Evolutionary conservation across 2,797 vertebrate species (phyloP).

Genomic region (Lacerta agilis): DNA sequence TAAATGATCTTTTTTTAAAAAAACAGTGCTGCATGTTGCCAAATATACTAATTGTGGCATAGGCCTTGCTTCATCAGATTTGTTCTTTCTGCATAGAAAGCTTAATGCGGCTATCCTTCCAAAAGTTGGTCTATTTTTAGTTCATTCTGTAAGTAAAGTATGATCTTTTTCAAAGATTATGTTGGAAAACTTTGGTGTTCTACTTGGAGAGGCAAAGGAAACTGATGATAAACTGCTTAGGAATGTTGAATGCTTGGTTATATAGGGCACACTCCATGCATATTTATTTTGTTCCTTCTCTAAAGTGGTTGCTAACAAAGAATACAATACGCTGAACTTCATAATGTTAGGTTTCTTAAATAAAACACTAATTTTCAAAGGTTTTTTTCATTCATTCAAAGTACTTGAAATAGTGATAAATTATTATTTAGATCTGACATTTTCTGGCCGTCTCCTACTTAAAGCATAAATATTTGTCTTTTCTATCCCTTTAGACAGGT

Average conservation of each 20-base stretch:
- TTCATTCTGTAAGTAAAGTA: neutral
- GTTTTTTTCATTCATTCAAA: slow-evolving; percentile 4
- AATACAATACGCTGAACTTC: neutral
- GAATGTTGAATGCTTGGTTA: slow-evolving; percentile 14
- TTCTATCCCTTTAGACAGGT: neutral
- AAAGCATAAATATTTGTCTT: neutral
- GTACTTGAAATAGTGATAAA: neutral
- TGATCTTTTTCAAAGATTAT: slow-evolving; percentile 5
- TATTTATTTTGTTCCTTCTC: slow-evolving; percentile 20
- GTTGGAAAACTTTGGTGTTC: slow-evolving; percentile 2
- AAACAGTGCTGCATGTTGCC: neutral
- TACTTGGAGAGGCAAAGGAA: neutral
- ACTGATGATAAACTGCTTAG: neutral
- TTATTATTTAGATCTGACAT: neutral
- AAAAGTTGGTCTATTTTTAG: neutral
- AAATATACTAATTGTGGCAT: neutral
- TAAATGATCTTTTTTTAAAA: neutral
- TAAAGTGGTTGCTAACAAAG: slow-evolving; percentile 27
- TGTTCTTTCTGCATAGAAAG: neutral
- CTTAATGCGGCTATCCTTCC: neutral
- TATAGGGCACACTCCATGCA: neutral
- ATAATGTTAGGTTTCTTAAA: neutral
- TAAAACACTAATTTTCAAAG: neutral
- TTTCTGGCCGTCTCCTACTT: neutral
- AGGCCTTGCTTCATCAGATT: neutral